Conservation (phyloP, 2,113 vertebrate species). For the Ochotona princeps region DNA sequence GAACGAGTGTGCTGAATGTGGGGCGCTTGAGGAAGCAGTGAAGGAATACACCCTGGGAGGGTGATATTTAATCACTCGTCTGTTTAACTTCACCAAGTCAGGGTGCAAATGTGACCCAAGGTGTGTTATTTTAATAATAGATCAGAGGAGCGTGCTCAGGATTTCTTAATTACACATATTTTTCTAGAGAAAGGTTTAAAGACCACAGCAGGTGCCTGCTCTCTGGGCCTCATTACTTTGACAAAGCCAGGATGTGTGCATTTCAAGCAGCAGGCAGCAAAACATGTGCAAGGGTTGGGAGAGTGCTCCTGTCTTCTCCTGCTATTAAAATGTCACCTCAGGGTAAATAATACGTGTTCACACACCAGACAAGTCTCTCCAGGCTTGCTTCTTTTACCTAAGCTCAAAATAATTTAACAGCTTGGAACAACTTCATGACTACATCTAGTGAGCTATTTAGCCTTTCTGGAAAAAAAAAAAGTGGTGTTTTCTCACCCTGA, state of each 20-base stretch:
- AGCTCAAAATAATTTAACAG: constrained; percentile 68
- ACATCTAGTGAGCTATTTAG: constrained; percentile 40
- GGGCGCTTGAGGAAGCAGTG: neutral
- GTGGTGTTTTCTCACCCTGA: constrained; percentile 8
- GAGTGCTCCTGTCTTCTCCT: constrained; percentile 63
- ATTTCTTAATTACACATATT: constrained; percentile 74
- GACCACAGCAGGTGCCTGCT: constrained; percentile 70
- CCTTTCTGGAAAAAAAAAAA: constrained; percentile 19
- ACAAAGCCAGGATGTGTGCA: constrained; percentile 75
- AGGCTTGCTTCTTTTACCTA: constrained; percentile 64
- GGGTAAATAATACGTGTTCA: constrained; percentile 75
- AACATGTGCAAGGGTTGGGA: constrained; percentile 63
- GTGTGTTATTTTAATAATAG: constrained; percentile 68
- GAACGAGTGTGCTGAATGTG: neutral
- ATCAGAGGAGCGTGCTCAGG: constrained; percentile 62
- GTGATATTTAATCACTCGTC: constrained; percentile 50
- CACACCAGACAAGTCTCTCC: constrained; percentile 60
- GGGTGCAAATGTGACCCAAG: constrained; percentile 19
- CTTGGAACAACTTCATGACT: constrained; percentile 59
- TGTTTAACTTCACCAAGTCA: constrained; percentile 46
- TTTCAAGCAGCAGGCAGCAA: constrained; percentile 72
- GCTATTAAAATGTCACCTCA: constrained; percentile 78
- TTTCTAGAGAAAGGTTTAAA: constrained; percentile 68
- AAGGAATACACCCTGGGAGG: neutral
- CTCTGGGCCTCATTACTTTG: constrained; percentile 80